Evolutionary conservation across 2,113 vertebrate species (phyloP), one percentile per base, ranked within the genome.

Genomic region (Campylomormyrus tamandua): DNA sequence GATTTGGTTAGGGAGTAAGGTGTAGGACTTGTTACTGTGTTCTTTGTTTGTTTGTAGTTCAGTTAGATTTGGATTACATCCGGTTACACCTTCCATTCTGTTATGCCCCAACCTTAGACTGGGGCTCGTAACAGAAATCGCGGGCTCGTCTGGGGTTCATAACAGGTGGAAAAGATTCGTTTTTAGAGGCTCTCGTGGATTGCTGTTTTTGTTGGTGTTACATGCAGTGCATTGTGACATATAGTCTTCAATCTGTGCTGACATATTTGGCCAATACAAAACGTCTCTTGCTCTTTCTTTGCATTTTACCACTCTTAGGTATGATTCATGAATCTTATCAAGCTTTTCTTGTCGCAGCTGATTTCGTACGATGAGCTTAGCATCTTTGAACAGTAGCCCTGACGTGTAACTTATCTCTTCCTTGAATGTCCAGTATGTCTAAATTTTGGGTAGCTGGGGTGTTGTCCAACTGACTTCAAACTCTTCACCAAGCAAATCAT

Each of bases 261-360:
- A 77, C 88, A 91, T 91, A 8, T 83, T 39, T 42, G 90, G 52
- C 88, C 86, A 88, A 49, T 89, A 88, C 1, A 91, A 7, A 77
- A 90, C 52, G 49, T 89, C 89, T 86, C 90, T 91, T 19, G 48
- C 88, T 90, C 90, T 91, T n/a, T 88, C 66, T 62, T 90, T 91
- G 31, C 24, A 83, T 27, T 88, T 90, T 15, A 88, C 89, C 9
- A 89, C 74, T 49, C 88, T 56, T 0, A 87, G 35, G 31, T 91
- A n/a, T 6, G 45, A 45, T 45, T 45, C 5, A 2, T 89, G 53
- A 8, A 88, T 49, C 62, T 87, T 92, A 70, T 62, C n/a, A n/a
- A n/a, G n/a, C n/a, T n/a, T 88, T 48, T 89, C 83, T 80, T 62
- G 24, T 45, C 5, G 1, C 58, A 90, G 21, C 45, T 45, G 48